phyloP scores from a whole-genome alignment of 2,888 invertebrate species.

The Cataglyphis rosenhaueri region DNA sequence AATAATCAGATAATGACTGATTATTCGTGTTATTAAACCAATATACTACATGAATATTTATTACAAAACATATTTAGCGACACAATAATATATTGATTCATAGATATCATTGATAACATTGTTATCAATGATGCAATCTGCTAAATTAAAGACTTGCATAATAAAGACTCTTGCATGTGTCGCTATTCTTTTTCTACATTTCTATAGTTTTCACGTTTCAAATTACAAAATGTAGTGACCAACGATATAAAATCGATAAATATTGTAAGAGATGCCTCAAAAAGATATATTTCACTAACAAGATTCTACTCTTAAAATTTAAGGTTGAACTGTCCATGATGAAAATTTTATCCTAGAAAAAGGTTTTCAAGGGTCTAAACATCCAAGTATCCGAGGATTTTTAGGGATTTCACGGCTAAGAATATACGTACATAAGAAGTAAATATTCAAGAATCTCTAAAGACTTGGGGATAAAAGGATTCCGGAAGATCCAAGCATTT shows the following conservation, averaged over 20 bases:
- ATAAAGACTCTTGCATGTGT: neutral
- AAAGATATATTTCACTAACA: constrained; percentile 2
- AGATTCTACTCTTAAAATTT: constrained; percentile 23
- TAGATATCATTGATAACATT: neutral
- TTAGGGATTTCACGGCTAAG: neutral
- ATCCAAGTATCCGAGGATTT: constrained; percentile 3
- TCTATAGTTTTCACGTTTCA: neutral
- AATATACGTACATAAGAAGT: neutral
- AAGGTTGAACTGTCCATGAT: neutral
- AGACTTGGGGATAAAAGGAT: neutral
- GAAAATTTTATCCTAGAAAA: constrained; percentile 9
- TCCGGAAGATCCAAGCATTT: neutral
- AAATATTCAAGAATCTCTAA: constrained; percentile 7
- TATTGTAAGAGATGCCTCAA: neutral
- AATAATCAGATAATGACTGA: constrained; percentile 4
- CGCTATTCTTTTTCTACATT: neutral
- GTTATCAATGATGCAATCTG: neutral
- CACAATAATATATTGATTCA: constrained; percentile 17
- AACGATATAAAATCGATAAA: constrained; percentile 1
- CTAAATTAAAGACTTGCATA: neutral
- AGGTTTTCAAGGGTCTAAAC: neutral
- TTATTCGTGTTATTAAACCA: constrained; percentile 1
- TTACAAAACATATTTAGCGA: neutral
- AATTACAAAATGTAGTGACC: neutral
- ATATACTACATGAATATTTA: neutral